These are phyloP conservation scores for Hesperia comma DNA, from an alignment of 2,888 invertebrate genomes.

Conservation along the genomic window DNA sequence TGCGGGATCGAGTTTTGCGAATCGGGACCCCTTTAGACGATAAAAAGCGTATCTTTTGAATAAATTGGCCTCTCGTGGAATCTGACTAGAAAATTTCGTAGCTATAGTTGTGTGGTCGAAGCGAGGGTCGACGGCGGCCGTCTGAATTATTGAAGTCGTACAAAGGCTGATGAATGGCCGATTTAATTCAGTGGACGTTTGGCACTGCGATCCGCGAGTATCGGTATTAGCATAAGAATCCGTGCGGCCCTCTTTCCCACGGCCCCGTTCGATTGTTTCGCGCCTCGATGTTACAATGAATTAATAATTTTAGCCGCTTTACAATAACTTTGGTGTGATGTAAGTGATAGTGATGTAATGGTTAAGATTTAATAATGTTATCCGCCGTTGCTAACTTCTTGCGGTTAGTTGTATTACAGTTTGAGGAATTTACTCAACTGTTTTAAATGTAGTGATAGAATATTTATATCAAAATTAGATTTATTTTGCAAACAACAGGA, in stretches of 20 bases:
- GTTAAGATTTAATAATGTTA: background rate
- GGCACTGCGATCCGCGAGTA: constrained; percentile 68
- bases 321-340: constrained; percentile 20
- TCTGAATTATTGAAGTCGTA: constrained; percentile 70
- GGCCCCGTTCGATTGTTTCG: constrained; percentile 58
- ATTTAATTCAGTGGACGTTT: constrained; percentile 56
- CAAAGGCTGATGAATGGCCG: constrained; percentile 64
- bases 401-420: background rate
- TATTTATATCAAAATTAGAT: too few species aligned
- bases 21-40: constrained; percentile 42
- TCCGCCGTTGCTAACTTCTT: background rate
- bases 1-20: constrained; percentile 56
- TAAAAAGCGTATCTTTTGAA: constrained; percentile 27
- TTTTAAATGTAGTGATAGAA: too few species aligned
- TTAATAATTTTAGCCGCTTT: constrained; percentile 48
- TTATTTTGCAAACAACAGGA: too few species aligned
- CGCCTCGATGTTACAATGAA: constrained; percentile 43
- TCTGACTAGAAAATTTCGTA: constrained; percentile 35
- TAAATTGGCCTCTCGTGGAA: constrained; percentile 28
- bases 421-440: background rate
- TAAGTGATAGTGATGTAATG: constrained; percentile 14
- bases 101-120: constrained; percentile 28
- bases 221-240: constrained; percentile 75
- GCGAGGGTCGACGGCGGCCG: constrained; percentile 52
- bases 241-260: constrained; percentile 66